Conservation (phyloP, 2,888 invertebrate species). For the Physocephala rufipes region DNA sequence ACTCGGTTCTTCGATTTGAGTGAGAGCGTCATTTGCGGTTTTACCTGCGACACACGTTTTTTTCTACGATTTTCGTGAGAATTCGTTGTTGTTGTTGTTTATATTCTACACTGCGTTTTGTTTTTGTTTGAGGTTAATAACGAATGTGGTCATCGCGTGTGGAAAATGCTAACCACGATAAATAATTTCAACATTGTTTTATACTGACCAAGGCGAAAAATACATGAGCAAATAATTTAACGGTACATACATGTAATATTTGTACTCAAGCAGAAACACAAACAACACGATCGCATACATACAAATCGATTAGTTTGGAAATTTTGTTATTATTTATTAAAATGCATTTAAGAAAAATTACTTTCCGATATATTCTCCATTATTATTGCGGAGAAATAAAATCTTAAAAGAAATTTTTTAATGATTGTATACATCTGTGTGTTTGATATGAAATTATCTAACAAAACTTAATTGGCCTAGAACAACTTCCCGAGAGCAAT, state of each 20-base stretch:
- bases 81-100: slow-evolving; percentile 12
- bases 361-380: too few relatives aligned
- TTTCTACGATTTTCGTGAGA: slow-evolving; percentile 26
- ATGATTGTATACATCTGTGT: too few relatives aligned
- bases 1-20: slow-evolving; percentile 8
- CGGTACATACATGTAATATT: neutral
- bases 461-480: too few relatives aligned
- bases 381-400: too few relatives aligned
- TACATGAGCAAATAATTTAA: slow-evolving; percentile 2
- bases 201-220: slow-evolving; percentile 3
- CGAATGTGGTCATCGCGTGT: slow-evolving; percentile 35
- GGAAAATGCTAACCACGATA: slow-evolving; percentile 18
- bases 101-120: neutral
- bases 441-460: too few relatives aligned
- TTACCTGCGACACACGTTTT: slow-evolving; percentile 22
- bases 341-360: neutral
- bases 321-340: neutral
- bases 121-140: slow-evolving; percentile 19
- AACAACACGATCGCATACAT: slow-evolving; percentile 5
- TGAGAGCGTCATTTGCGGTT: slow-evolving; percentile 11
- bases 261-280: neutral
- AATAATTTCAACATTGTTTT: slow-evolving; percentile 20
- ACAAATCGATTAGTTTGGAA: neutral
- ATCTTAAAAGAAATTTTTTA: too few relatives aligned
- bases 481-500: too few relatives aligned